Base-by-base conservation (phyloP, 2,888 invertebrate genomes). In the Papilio demoleus region DNA sequence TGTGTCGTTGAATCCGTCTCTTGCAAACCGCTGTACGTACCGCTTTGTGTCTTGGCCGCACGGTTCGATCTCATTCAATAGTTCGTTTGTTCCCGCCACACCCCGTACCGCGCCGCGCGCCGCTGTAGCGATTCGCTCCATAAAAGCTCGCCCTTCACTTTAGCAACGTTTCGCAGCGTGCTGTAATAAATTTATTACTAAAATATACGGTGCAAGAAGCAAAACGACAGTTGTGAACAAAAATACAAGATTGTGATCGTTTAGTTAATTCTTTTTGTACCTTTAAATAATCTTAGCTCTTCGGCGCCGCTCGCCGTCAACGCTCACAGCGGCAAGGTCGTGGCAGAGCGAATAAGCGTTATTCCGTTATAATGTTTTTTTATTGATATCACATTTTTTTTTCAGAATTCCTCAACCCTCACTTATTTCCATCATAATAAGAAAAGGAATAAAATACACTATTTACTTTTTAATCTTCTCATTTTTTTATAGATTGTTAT, bases 381-480 rank as follows among this genome's bases (percentile, higher is more conserved):
- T 9, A 50, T 45, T 31, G 2, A 34, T 11, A 50, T 31, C n/a
- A 27, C 17, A n/a, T 24, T 73, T 79, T 74, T 68, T 72, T 90
- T 88, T 67, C 90, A 91, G 91, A 2, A 42, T 86, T 36, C 90
- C 87, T 2, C 80, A 72, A 1, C 77, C 67, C 42, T 81, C 90
- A 0, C 65, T 77, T 6, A 81, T 80, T 74, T 73, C 69, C 42
- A 69, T 82, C 2, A 0, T 88, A 47, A 31, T 90, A 38, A 73
- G 71, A 70, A 87, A 81, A 75, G 86, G 80, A 73, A 45, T 89
- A 19, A 88, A 86, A 77, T 81, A 73, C 19, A 79, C 84, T 14
- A 85, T 85, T 75, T 88, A 88, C 73, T 91, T 91, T 76, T 72
- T 90, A 24, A 11, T 90, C 12, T 92, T 92, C 77, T 85, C 87